These are phyloP conservation scores for Hybognathus amarus DNA, from an alignment of 2,797 vertebrate species.

Conservation along the genomic window DNA sequence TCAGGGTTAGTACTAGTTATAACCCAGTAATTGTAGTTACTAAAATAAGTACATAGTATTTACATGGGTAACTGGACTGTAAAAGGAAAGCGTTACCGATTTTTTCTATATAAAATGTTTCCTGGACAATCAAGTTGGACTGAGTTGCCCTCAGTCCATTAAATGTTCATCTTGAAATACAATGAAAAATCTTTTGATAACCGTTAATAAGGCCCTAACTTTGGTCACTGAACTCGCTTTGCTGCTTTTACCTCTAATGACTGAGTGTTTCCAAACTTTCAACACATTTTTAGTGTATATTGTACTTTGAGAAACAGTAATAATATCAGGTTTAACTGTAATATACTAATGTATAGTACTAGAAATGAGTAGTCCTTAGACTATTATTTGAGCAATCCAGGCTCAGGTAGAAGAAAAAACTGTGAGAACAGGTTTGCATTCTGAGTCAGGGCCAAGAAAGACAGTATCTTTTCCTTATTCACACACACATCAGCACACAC, in stretches of 20 bases:
- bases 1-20: too few species aligned
- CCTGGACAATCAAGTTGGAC: not conserved
- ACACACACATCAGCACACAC: constrained; percentile 46
- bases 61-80: too few species aligned
- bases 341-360: not conserved
- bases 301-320: too few species aligned
- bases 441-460: not conserved
- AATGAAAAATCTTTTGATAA: too few species aligned
- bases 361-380: not conserved
- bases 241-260: not conserved
- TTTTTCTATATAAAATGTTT: not conserved
- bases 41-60: too few species aligned
- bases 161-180: not conserved
- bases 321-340: not conserved
- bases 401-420: not conserved
- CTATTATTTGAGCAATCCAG: not conserved
- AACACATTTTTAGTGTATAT: not conserved
- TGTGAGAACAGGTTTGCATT: constrained; percentile 28
- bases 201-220: too few species aligned
- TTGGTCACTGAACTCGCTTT: not conserved
- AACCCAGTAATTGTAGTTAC: too few species aligned
- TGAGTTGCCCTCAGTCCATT: not conserved
- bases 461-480: constrained; percentile 30
- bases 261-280: not conserved
- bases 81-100: too few species aligned